These are phyloP conservation scores for Saiga tatarica DNA, from an alignment of 2,113 vertebrate genomes.

Conservation along the genomic window DNA sequence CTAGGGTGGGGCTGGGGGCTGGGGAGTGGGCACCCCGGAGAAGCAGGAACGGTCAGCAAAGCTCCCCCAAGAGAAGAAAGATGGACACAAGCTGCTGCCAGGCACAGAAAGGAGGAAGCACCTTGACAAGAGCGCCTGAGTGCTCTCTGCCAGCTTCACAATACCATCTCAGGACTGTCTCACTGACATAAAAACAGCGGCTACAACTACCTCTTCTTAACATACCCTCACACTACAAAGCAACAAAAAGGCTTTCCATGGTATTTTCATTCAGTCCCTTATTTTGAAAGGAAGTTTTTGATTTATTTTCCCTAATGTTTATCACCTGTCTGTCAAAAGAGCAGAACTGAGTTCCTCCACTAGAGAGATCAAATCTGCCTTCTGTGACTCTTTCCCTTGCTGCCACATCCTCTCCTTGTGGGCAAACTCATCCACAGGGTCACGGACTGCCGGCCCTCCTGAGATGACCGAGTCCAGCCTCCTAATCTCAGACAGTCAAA, in stretches of 20 bases:
- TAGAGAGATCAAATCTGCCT: neutral
- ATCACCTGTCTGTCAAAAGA: neutral
- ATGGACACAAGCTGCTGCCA: neutral
- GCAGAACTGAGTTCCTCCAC: neutral
- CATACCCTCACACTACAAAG: neutral
- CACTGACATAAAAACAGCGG: neutral
- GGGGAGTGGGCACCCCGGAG: accelerated
- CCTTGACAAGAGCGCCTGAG: neutral
- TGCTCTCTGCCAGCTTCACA: neutral
- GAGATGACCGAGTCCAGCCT: neutral
- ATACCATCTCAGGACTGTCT: neutral
- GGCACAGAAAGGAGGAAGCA: neutral
- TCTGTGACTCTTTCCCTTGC: neutral
- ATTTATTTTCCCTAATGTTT: neutral
- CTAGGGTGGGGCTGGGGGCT: accelerated
- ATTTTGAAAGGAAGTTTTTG: neutral
- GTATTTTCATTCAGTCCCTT: neutral
- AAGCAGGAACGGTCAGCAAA: neutral
- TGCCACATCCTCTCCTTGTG: neutral
- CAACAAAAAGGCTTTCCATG: neutral
- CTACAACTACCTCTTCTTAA: neutral
- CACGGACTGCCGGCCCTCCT: neutral
- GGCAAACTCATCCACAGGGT: neutral
- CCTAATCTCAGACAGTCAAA: neutral
- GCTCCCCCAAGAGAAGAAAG: neutral